These are phyloP conservation scores for Tarsius wallacei DNA, from an alignment of 2,797 vertebrate species.

Conservation along the genomic window DNA sequence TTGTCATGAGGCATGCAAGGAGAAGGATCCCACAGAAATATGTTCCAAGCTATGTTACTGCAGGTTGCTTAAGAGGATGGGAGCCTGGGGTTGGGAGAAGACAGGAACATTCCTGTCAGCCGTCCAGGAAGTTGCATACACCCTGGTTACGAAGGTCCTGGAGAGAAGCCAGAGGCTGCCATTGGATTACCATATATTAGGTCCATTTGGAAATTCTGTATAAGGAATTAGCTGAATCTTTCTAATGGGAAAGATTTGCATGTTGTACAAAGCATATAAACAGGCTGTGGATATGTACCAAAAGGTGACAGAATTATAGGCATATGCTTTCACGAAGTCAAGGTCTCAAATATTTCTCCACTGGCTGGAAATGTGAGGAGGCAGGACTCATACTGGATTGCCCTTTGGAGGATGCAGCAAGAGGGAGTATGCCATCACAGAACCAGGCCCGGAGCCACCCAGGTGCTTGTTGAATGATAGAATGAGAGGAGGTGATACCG, in stretches of 20 bases:
- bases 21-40: not conserved
- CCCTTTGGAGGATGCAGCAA: not conserved
- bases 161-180: slow-evolving; percentile 1
- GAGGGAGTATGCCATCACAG: not conserved
- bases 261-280: accelerated
- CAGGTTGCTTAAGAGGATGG: not conserved
- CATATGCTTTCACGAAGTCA: not conserved
- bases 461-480: not conserved
- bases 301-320: not conserved
- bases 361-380: not conserved
- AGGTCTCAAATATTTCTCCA: not conserved
- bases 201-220: not conserved
- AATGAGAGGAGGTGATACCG: not conserved
- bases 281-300: not conserved
- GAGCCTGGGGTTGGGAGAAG: not conserved
- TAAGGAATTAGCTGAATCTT: not conserved
- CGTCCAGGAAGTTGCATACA: not conserved
- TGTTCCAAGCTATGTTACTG: not conserved
- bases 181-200: not conserved
- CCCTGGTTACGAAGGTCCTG: not conserved
- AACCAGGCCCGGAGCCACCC: not conserved
- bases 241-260: not conserved
- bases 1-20: not conserved
- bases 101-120: not conserved
- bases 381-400: not conserved